Conservation (phyloP, 30 jellyfish, hydroid and myxozoan genomes). For the Hydractinia echinata region DNA sequence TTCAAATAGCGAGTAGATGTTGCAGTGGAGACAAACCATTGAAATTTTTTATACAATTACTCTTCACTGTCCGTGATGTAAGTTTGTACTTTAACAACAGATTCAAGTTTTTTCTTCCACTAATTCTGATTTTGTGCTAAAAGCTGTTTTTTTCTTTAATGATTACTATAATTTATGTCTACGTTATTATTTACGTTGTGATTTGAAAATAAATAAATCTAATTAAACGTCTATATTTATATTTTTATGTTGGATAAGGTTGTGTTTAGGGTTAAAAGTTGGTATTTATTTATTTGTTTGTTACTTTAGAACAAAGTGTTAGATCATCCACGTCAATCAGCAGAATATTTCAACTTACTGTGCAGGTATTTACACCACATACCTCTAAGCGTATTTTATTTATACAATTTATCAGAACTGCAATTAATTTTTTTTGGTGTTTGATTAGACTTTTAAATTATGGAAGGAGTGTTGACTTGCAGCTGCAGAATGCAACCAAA, state of each 20-base stretch:
- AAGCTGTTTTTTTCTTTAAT: too few species aligned
- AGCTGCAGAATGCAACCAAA: conserved; percentile 54
- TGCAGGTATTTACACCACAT: conserved; percentile 46
- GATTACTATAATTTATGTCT: too few species aligned
- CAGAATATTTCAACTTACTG: conserved; percentile 73
- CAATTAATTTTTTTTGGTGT: too few species aligned
- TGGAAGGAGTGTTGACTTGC: conserved; percentile 60
- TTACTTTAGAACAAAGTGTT: conserved; percentile 45
- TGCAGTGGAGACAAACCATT: conserved; percentile 70
- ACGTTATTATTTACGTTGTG: too few species aligned
- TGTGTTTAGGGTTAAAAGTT: too few species aligned
- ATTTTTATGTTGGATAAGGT: too few species aligned
- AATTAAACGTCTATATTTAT: too few species aligned
- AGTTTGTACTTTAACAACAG: conserved; percentile 12
- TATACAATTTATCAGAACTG: too few species aligned
- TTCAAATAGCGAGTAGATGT: conserved; percentile 81
- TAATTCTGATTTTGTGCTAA: too few species aligned
- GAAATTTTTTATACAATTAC: conserved; percentile 76
- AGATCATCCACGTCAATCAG: conserved; percentile 60
- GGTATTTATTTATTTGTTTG: neutral
- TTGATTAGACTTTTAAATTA: conserved; percentile 38
- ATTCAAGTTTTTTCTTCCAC: neutral
- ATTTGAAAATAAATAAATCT: too few species aligned
- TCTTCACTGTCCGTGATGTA: conserved; percentile 80
- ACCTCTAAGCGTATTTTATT: too few species aligned